Percentiles rank a stretch among this genome's conserved stretches.
Evolutionary conservation across 2,888 invertebrate species (phyloP).

Genomic region (Torymus auratus): DNA sequence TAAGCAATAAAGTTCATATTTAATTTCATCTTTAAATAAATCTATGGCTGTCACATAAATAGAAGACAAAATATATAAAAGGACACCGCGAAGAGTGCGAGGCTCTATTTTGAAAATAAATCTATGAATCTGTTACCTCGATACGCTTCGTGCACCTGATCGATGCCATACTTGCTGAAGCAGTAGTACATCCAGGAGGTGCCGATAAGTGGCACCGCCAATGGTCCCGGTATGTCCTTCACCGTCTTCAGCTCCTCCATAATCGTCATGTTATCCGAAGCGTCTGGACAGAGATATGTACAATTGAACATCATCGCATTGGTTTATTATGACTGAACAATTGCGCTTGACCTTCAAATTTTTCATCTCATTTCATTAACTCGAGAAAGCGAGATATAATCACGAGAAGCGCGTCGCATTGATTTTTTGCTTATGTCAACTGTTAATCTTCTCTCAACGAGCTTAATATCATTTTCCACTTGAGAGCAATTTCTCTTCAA

Average conservation of each 20-base stretch:
- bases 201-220: slow-evolving; percentile 85
- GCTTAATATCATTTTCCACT: no score
- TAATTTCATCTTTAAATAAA: no score
- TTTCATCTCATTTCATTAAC: no score
- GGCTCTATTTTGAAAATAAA: neutral
- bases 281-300: slow-evolving; percentile 25
- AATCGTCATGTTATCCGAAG: neutral
- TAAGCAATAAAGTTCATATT: no score
- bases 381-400: no score
- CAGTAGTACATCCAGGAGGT: slow-evolving; percentile 90
- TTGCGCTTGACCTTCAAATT: neutral
- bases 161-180: slow-evolving; percentile 82
- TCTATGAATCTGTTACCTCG: slow-evolving; percentile 79
- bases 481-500: no score
- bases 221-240: slow-evolving; percentile 85
- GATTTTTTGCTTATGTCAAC: no score
- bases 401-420: no score
- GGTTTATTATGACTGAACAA: neutral
- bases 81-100: neutral
- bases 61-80: no score
- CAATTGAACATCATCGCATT: slow-evolving; percentile 3
- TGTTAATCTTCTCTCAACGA: no score
- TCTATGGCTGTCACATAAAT: no score
- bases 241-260: slow-evolving; percentile 59
- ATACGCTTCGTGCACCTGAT: slow-evolving; percentile 88